These are phyloP conservation scores for Drosophila eohydei DNA, from an alignment of 2,888 invertebrate species.

Conservation along the genomic window DNA sequence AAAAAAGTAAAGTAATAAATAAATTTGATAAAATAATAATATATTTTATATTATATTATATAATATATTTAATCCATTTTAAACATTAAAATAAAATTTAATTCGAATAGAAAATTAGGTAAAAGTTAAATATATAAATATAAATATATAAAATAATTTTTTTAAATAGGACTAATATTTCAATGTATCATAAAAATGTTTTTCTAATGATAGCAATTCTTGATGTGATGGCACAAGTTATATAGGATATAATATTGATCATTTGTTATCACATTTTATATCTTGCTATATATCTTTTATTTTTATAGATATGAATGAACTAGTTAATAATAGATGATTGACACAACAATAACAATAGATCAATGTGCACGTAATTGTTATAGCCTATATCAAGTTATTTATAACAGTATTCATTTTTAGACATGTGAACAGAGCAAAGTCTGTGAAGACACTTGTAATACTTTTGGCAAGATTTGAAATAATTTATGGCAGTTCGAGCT, in stretches of 20 bases:
- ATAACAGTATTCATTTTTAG: neutral
- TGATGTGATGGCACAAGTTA: neutral
- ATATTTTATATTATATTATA: neutral
- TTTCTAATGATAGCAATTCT: neutral
- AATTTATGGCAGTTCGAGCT: neutral
- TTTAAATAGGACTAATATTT: too few species aligned
- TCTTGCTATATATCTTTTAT: neutral
- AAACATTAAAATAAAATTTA: too few species aligned
- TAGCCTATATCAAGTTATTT: neutral
- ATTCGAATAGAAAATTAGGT: too few species aligned
- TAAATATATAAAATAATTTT: too few species aligned
- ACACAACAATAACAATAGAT: conserved; percentile 1
- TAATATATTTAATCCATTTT: neutral
- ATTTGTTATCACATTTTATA: too few species aligned
- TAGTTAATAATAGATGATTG: neutral
- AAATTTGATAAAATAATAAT: neutral
- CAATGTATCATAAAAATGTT: neutral
- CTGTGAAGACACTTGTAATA: neutral
- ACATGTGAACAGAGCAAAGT: neutral
- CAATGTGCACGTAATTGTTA: neutral
- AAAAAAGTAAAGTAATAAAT: neutral
- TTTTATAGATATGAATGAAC: neutral
- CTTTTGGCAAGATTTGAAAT: conserved; percentile 1
- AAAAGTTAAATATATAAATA: too few species aligned
- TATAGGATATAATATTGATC: neutral